A percentile compares a stretch with the other conserved stretches of the same genome.
phyloP scores from a whole-genome alignment of 2,113 vertebrate genomes.

The Ophiodon elongatus region DNA sequence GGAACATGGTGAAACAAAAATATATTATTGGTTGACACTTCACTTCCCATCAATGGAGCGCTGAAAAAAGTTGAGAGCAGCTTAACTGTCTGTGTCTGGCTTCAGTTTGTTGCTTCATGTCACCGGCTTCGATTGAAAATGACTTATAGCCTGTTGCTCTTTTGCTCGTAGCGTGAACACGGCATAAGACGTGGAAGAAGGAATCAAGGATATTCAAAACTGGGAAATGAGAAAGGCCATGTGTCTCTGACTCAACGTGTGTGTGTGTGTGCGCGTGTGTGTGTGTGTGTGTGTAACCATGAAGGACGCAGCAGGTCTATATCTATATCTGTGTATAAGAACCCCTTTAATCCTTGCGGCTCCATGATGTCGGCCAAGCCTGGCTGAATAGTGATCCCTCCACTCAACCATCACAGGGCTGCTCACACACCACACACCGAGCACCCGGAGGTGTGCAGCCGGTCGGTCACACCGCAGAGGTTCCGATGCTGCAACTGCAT shows the following conservation, averaged over 20 bases:
- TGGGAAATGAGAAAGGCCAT: not conserved
- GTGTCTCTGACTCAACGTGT: conserved; percentile 1
- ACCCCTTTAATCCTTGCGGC: conserved; percentile 55
- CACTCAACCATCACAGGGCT: conserved; percentile 44
- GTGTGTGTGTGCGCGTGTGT: conserved; percentile 21
- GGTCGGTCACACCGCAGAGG: conserved; percentile 57
- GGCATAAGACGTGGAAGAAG: not conserved
- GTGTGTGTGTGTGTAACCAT: conserved; percentile 30
- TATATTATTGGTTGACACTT: not conserved
- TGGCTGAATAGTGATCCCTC: conserved; percentile 54
- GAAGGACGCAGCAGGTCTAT: conserved; percentile 16
- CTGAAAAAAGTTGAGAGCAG: not conserved
- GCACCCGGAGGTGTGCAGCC: conserved; percentile 32
- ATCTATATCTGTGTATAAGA: conserved; percentile 47
- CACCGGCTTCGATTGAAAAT: not conserved
- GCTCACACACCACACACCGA: conserved; percentile 21
- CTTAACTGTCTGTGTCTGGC: no score
- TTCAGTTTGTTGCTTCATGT: not conserved
- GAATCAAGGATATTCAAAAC: not conserved
- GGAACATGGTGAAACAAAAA: not conserved
- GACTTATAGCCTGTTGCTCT: not conserved
- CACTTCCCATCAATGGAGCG: no score
- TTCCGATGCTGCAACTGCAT: conserved; percentile 45
- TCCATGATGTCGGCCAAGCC: conserved; percentile 53
- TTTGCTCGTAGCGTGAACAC: not conserved